Evolutionary conservation across 2,797 vertebrate species (phyloP), one percentile per base, ranked within the genome.

Genomic region (Neostethus bicornis): DNA sequence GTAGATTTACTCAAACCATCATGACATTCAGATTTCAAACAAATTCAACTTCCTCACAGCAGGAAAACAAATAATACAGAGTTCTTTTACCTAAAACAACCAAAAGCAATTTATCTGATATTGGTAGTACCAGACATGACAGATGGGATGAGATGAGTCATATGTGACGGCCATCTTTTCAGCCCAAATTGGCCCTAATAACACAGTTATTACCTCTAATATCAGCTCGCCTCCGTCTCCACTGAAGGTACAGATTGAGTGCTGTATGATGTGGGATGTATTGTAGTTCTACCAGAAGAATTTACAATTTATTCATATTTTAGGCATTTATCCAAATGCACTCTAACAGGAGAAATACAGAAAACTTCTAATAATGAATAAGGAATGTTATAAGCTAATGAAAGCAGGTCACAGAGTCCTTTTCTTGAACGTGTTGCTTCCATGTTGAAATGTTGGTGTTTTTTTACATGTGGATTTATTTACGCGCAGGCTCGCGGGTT

Each of bases 71-170:
- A 38, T 39, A 16, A 39, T 20, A 41, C 41, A 41, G 11, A 20
- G n/a, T 41, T 41, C 4, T 21, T 39, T 19, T 16, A 52, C 24
- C 61, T 20, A 49, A 53, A 46, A 43, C 16, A 52, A 60, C n/a
- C 44, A 32, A 48, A 28, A 60, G 72, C 39, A 42, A 53, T 13
- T 17, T 56, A 53, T 62, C 61, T 50, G 59, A 63, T 59, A 56
- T 54, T 50, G 58, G 19, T 46, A 52, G 43, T 75, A 56, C 51
- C 49, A 29, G 51, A 66, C 29, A 73, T 67, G 73, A 70, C 79
- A 70, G 61, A 61, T 53, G 52, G 65, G 70, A 79, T 84, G 58
- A 71, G 64, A 42, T 64, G 64, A 65, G 56, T 80, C 61, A 57
- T 61, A 51, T 54, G 52, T 72, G 63, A 76, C 46, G 51, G 47